These are phyloP conservation scores for Ovibos moschatus DNA, from an alignment of 2,113 vertebrate species.

Conservation along the genomic window DNA sequence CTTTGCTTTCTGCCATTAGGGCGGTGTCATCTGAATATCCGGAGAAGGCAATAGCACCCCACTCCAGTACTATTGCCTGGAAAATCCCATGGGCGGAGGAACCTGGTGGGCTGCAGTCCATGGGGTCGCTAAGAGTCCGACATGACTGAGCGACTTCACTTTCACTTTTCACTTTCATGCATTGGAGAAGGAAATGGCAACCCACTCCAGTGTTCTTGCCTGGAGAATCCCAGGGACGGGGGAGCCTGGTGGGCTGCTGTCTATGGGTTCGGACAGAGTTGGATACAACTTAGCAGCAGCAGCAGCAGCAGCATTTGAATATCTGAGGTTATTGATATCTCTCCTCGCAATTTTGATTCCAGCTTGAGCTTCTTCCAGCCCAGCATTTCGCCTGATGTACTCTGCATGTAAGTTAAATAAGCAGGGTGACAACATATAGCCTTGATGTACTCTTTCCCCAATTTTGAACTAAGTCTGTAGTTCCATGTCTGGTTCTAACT, in stretches of 20 bases:
- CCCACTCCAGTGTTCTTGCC: too few relatives aligned
- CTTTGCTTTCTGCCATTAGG: not conserved
- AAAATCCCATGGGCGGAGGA: too few relatives aligned
- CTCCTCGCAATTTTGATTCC: not conserved
- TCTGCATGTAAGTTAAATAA: not conserved
- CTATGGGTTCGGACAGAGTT: too few relatives aligned
- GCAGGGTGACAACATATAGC: not conserved
- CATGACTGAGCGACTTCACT: too few relatives aligned
- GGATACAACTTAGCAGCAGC: too few relatives aligned
- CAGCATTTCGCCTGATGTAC: not conserved
- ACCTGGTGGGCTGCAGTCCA: too few relatives aligned
- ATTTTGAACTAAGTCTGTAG: not conserved
- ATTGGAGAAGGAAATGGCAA: too few relatives aligned
- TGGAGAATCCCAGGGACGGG: too few relatives aligned
- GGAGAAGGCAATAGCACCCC: not conserved
- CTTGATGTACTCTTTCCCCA: not conserved
- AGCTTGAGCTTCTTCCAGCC: not conserved
- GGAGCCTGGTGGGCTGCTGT: too few relatives aligned
- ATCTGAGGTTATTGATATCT: not conserved
- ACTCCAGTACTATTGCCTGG: too few relatives aligned
- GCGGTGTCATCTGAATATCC: not conserved
- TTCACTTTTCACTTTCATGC: too few relatives aligned
- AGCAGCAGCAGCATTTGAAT: not conserved
- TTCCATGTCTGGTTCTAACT: not conserved
- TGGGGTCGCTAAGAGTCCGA: accelerated